Percentiles rank a stretch among this genome's conserved stretches.
Evolutionary conservation across 2,797 vertebrate species (phyloP).

Genomic region (Sandelia bainsii): DNA sequence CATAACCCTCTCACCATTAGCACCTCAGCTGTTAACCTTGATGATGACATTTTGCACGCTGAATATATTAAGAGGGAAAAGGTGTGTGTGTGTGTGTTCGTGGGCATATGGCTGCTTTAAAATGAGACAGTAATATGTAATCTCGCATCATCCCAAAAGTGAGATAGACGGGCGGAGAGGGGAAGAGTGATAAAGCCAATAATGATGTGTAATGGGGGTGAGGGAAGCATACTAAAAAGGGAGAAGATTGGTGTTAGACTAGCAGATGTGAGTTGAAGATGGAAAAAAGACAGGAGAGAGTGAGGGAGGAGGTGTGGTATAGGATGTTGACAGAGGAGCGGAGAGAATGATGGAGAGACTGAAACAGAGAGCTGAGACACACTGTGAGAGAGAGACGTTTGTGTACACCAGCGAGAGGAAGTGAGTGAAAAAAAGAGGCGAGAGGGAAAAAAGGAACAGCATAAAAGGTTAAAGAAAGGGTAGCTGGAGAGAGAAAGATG

Average conservation of each 20-base stretch:
- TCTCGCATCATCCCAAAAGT: constrained; percentile 64
- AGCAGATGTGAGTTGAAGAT: constrained; percentile 68
- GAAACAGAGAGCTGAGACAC: constrained; percentile 37
- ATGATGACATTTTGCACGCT: constrained; percentile 68
- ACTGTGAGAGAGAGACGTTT: constrained; percentile 26
- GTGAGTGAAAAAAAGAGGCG: constrained; percentile 7
- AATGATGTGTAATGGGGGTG: constrained; percentile 71
- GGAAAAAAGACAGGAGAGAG: constrained; percentile 16
- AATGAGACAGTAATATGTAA: constrained; percentile 68
- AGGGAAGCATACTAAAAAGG: constrained; percentile 57
- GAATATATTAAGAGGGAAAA: constrained; percentile 60
- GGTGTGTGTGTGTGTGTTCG: constrained; percentile 22
- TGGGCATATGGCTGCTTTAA: constrained; percentile 53
- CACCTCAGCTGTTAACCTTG: constrained; percentile 75
- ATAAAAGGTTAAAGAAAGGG: constrained; percentile 71
- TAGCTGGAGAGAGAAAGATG: constrained; percentile 39
- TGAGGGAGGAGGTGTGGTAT: constrained; percentile 46
- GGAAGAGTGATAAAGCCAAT: constrained; percentile 45
- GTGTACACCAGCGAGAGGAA: constrained; percentile 28
- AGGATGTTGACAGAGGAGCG: constrained; percentile 53
- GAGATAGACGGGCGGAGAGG: constrained; percentile 52
- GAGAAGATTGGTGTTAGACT: constrained; percentile 64
- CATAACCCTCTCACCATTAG: constrained; percentile 45
- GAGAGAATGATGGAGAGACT: constrained; percentile 52
- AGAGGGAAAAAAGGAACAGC: constrained; percentile 32